These are phyloP conservation scores for Epizoanthus scotinus DNA, from an alignment of 92 coral and sea anemone species.

Conservation along the genomic window DNA sequence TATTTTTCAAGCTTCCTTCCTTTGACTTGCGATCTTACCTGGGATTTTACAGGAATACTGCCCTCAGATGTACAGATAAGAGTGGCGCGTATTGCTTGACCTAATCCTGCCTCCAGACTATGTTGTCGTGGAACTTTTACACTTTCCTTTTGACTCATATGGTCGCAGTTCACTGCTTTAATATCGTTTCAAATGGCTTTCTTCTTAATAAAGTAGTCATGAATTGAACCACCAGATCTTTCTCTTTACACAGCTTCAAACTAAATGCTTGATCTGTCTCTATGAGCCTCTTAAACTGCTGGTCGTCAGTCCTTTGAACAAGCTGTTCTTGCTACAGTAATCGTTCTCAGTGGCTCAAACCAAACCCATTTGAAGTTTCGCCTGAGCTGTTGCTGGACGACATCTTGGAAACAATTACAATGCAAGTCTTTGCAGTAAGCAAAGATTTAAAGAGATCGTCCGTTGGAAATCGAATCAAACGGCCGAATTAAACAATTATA, in stretches of 20 bases:
- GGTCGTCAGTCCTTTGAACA: background rate
- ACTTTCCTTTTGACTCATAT: conserved; percentile 78
- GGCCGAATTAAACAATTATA: too few relatives aligned
- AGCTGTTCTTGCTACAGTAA: conserved; percentile 3
- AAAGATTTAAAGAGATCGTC: background rate
- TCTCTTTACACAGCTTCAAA: background rate
- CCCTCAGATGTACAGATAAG: conserved; percentile 69
- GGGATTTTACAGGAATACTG: conserved; percentile 51
- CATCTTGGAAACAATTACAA: conserved; percentile 6
- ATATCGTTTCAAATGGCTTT: conserved; percentile 12
- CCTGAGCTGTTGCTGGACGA: conserved; percentile 60
- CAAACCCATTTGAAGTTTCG: conserved; percentile 69
- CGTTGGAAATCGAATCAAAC: conserved; percentile 22
- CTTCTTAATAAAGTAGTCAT: conserved; percentile 25
- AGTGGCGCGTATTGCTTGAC: conserved; percentile 78
- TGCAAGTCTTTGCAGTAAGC: background rate
- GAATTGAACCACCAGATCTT: background rate
- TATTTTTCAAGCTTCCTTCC: background rate
- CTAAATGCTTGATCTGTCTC: background rate
- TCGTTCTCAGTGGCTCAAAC: conserved; percentile 31
- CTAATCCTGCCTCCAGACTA: conserved; percentile 83
- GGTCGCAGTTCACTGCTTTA: conserved; percentile 5
- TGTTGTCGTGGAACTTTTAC: conserved; percentile 63
- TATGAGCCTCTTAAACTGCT: background rate
- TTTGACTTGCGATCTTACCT: conserved; percentile 6